These are phyloP conservation scores for Oriolus oriolus DNA, from an alignment of 2,113 vertebrate species.

Conservation along the genomic window DNA sequence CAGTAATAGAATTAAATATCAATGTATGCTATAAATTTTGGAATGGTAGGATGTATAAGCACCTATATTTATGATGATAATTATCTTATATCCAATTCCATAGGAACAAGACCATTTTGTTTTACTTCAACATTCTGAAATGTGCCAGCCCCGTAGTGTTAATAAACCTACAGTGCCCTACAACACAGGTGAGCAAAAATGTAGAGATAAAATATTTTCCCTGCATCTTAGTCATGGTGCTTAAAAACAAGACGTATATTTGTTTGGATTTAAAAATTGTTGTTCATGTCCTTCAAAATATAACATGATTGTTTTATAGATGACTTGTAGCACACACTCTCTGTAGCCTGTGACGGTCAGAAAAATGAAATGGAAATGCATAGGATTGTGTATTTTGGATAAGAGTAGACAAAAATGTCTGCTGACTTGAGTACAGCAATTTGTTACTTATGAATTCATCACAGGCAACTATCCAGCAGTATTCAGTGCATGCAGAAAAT, in stretches of 20 bases:
- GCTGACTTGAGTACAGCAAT: not conserved
- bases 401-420: not conserved
- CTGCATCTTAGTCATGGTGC: not conserved
- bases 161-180: constrained; percentile 93
- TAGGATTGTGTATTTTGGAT: not conserved
- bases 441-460: not conserved
- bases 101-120: constrained; percentile 94
- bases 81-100: constrained; percentile 6
- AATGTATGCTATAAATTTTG: not conserved
- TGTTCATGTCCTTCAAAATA: not conserved
- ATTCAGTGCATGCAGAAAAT: not conserved
- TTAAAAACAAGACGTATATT: not conserved
- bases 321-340: not conserved
- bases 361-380: not conserved
- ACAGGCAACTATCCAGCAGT: not conserved
- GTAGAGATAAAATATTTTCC: not conserved
- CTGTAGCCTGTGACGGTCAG: not conserved
- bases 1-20: not conserved
- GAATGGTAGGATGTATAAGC: not conserved
- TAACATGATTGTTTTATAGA: not conserved
- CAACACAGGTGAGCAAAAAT: constrained; percentile 85
- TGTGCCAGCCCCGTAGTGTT: constrained; percentile 87
- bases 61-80: not conserved
- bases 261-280: not conserved
- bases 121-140: constrained; percentile 94